Evolutionary conservation across 1,140 invertebrate species (phyloP).

Genomic region (Drosophila triauraria): DNA sequence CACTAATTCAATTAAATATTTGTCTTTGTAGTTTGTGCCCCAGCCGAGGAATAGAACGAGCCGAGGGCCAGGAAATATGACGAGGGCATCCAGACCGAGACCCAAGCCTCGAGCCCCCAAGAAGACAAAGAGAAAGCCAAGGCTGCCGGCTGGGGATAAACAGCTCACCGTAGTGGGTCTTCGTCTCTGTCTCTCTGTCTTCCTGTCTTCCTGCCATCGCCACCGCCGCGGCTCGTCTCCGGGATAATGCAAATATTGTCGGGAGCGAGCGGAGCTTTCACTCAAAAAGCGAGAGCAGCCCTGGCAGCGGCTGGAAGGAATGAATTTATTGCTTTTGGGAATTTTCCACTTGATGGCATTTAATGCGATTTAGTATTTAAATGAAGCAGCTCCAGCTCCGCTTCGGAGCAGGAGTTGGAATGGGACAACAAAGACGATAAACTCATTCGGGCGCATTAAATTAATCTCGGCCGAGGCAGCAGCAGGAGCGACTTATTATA

Average conservation of each 20-base stretch:
- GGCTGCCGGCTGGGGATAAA: slow-evolving; percentile 66
- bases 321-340: slow-evolving; percentile 83
- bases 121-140: slow-evolving; percentile 59
- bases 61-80: slow-evolving; percentile 24
- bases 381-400: slow-evolving; percentile 65
- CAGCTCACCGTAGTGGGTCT: slow-evolving; percentile 40
- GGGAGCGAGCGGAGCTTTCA: slow-evolving; percentile 58
- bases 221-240: slow-evolving; percentile 2
- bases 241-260: slow-evolving; percentile 80
- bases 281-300: slow-evolving; percentile 61
- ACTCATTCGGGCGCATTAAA: slow-evolving; percentile 77
- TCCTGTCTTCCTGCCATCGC: neutral
- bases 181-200: neutral
- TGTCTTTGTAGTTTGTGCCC: slow-evolving; percentile 79
- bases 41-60: slow-evolving; percentile 7
- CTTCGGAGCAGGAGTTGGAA: slow-evolving; percentile 16
- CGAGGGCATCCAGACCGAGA: slow-evolving; percentile 37
- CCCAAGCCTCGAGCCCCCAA: slow-evolving; percentile 25
- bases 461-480: slow-evolving; percentile 62
- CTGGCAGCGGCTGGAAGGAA: slow-evolving; percentile 49
- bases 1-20: slow-evolving; percentile 84
- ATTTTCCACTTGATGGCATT: slow-evolving; percentile 84
- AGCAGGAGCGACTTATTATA: slow-evolving; percentile 32
- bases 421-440: slow-evolving; percentile 78
- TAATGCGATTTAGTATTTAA: slow-evolving; percentile 84